A percentile compares a stretch with the other conserved stretches of the same genome.
Conservation (phyloP, 2,888 invertebrate genomes). For the Eristalis tenax region DNA sequence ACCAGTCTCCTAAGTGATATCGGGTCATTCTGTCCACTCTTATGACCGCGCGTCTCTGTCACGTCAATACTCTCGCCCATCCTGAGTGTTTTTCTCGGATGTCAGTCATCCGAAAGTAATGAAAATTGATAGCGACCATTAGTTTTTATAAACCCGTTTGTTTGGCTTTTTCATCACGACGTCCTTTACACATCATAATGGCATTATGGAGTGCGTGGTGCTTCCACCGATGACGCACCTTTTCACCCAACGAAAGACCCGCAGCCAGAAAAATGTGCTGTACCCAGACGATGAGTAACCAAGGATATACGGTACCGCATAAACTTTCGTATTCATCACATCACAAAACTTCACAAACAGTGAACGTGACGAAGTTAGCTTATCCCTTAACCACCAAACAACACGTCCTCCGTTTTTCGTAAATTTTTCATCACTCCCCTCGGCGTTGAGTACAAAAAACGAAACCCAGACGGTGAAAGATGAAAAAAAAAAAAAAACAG, state of each 20-base stretch:
- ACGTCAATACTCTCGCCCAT: neutral
- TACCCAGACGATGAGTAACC: constrained; percentile 1
- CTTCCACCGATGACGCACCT: neutral
- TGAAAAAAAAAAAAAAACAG: neutral
- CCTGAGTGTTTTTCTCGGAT: neutral
- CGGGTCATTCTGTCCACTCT: neutral
- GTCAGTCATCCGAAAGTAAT: constrained; percentile 12
- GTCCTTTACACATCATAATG: neutral
- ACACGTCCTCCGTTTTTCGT: constrained; percentile 37
- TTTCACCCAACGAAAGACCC: neutral
- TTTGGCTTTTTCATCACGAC: constrained; percentile 1
- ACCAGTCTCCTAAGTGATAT: neutral
- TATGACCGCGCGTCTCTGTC: neutral
- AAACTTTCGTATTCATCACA: constrained; percentile 46
- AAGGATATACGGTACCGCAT: neutral
- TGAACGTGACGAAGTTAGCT: constrained; percentile 55
- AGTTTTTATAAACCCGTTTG: constrained; percentile 17
- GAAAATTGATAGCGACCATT: constrained; percentile 13
- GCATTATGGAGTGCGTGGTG: neutral
- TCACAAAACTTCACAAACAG: constrained; percentile 52
- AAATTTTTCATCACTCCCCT: constrained; percentile 26
- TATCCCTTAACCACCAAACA: constrained; percentile 54
- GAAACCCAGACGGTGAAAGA: neutral
- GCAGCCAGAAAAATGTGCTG: neutral
- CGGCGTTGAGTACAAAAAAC: neutral